These are phyloP conservation scores for Perithous albicinctus DNA, from an alignment of 2,888 invertebrate species.

Conservation along the genomic window DNA sequence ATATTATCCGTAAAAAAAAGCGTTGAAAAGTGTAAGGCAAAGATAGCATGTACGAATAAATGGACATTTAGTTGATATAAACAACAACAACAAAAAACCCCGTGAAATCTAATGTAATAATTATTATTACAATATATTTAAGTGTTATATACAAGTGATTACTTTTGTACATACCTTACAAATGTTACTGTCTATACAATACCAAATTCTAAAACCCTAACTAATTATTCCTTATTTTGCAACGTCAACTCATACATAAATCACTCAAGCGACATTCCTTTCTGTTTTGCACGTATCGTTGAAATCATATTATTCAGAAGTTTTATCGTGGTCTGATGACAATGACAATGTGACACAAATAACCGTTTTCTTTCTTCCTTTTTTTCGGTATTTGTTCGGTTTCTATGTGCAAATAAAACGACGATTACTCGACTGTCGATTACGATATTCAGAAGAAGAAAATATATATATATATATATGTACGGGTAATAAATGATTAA, in stretches of 20 bases:
- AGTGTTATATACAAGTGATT: conserved; percentile 79
- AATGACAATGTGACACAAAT: not conserved
- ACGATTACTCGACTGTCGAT: not conserved
- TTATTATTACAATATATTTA: conserved; percentile 77
- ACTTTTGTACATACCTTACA: conserved; percentile 82
- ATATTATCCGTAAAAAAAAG: conserved; percentile 63
- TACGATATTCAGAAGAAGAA: conserved; percentile 14
- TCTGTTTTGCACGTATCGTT: conserved; percentile 22
- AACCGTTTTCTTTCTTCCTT: not conserved
- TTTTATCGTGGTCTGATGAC: not conserved
- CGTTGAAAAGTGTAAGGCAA: conserved; percentile 72
- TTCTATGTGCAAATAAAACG: conserved; percentile 6
- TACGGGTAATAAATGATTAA: conserved; percentile 69
- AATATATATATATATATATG: no score
- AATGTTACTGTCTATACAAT: conserved; percentile 79
- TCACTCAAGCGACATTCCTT: conserved; percentile 25
- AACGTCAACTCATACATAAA: conserved; percentile 26
- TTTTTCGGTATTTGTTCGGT: conserved; percentile 7
- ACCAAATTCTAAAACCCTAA: conserved; percentile 75
- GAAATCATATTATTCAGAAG: conserved; percentile 15
- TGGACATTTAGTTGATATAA: conserved; percentile 71
- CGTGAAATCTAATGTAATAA: conserved; percentile 75
- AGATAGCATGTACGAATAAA: conserved; percentile 72
- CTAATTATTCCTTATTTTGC: conserved; percentile 45
- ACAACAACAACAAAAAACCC: conserved; percentile 66